phyloP scores from a whole-genome alignment of 2,797 vertebrate species.

The Tarsius wallacei region DNA sequence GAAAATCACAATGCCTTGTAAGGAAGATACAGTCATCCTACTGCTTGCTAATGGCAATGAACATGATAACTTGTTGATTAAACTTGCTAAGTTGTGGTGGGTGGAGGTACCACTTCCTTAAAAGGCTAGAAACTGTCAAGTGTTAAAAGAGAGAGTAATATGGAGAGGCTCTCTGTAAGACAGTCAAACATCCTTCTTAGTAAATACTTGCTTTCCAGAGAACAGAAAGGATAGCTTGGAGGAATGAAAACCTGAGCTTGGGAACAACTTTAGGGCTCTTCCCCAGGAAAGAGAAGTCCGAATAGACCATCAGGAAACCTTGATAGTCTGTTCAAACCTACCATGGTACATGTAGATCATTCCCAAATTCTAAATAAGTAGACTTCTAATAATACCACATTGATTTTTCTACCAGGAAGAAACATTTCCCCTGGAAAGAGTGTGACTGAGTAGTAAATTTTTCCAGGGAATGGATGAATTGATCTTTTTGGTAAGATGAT shows the following conservation, averaged over 20 bases:
- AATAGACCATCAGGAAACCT: neutral
- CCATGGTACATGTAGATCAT: neutral
- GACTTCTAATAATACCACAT: neutral
- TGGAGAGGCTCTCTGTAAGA: neutral
- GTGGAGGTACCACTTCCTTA: slow-evolving; percentile 25
- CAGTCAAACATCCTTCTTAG: neutral
- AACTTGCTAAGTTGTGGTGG: neutral
- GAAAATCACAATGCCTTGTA: slow-evolving; percentile 11
- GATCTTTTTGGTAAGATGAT: neutral
- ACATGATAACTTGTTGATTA: neutral
- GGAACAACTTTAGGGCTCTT: neutral
- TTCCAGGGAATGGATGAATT: neutral
- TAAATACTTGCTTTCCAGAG: neutral
- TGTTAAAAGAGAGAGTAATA: neutral
- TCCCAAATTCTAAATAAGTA: neutral
- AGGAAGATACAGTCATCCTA: slow-evolving; percentile 8
- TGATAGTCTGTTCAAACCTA: neutral
- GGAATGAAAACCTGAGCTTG: neutral
- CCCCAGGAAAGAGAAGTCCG: neutral
- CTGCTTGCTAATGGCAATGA: slow-evolving; percentile 26
- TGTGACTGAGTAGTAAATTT: neutral
- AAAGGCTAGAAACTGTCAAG: neutral
- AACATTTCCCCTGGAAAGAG: neutral
- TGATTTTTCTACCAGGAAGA: slow-evolving; percentile 8
- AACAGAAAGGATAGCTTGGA: slow-evolving; percentile 29